phyloP scores from a whole-genome alignment of 2,113 vertebrate genomes.

The Maylandia zebra region DNA sequence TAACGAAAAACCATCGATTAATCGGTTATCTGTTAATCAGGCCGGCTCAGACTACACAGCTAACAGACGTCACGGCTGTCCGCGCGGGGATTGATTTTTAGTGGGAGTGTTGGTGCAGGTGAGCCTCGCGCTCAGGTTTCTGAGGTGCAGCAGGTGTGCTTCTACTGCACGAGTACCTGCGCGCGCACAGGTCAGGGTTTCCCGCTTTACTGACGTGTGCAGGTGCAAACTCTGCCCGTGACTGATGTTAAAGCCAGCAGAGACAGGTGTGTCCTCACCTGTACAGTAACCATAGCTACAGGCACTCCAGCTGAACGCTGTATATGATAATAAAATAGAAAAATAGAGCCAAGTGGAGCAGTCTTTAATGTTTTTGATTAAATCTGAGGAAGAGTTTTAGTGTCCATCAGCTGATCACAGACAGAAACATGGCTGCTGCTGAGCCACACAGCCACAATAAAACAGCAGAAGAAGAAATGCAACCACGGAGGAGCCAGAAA shows the following conservation, averaged over 20 bases:
- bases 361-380: background rate
- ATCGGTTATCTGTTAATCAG: background rate
- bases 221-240: background rate
- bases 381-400: background rate
- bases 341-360: background rate
- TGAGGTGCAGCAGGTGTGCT: background rate
- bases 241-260: background rate
- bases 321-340: background rate
- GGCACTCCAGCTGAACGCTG: background rate
- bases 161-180: background rate
- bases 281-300: background rate
- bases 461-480: background rate
- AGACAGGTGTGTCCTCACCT: background rate
- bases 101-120: background rate
- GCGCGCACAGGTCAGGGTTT: background rate
- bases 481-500: background rate
- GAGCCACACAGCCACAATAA: background rate
- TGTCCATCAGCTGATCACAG: background rate
- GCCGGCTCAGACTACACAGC: background rate
- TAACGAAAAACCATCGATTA: background rate
- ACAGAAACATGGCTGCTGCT: background rate
- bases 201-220: background rate
- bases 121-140: background rate
- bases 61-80: background rate
- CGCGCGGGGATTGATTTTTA: background rate